Percentiles rank a stretch among this genome's conserved stretches.
These are phyloP conservation scores for Biston betularia DNA, from an alignment of 2,888 invertebrate species.

Conservation along the genomic window DNA sequence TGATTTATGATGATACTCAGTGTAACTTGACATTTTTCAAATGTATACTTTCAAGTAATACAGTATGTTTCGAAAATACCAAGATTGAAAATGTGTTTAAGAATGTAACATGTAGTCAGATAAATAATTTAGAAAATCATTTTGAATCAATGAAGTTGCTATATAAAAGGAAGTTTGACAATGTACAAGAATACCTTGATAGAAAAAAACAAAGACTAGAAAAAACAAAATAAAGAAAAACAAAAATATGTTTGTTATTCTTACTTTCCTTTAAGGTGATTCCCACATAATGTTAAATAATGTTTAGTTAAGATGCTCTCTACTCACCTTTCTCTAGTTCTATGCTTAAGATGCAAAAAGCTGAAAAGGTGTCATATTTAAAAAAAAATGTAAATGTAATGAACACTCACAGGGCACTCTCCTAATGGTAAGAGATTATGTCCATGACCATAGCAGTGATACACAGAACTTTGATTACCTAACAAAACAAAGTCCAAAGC, in stretches of 20 bases:
- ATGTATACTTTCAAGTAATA: conserved; percentile 55
- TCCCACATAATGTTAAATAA: not conserved
- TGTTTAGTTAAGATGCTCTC: no score
- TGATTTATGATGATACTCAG: conserved; percentile 65
- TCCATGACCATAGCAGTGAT: no score
- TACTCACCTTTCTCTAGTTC: no score
- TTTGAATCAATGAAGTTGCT: conserved; percentile 83
- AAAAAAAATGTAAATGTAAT: no score
- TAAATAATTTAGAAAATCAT: conserved; percentile 48
- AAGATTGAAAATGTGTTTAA: conserved; percentile 63
- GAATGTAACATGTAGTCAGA: conserved; percentile 40
- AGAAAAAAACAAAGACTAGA: conserved; percentile 90
- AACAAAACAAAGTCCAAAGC: no score
- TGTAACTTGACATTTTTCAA: conserved; percentile 67
- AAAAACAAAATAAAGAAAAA: conserved; percentile 62
- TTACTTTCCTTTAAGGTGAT: not conserved
- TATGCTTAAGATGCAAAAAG: no score
- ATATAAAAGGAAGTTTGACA: conserved; percentile 93
- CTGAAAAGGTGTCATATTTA: no score
- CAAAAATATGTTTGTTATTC: conserved; percentile 12
- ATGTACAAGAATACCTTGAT: conserved; percentile 92
- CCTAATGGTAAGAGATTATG: no score
- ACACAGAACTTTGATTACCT: no score
- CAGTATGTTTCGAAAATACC: conserved; percentile 49
- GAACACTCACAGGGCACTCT: no score